These are phyloP conservation scores for Sinosuthora webbiana DNA, from an alignment of 2,113 vertebrate genomes.

Conservation along the genomic window DNA sequence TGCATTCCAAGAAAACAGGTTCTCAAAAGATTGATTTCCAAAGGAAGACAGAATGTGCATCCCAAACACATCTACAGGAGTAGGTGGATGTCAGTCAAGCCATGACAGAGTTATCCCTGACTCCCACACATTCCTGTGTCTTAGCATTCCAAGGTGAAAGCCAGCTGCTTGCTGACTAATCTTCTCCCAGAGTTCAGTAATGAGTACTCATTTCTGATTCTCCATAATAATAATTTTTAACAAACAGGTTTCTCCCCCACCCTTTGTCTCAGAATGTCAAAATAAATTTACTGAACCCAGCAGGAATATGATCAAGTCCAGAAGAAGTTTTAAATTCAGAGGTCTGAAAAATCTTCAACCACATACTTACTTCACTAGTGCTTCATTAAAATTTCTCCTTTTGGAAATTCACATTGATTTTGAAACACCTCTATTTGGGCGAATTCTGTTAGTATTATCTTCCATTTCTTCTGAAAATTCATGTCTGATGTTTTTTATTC, in stretches of 20 bases:
- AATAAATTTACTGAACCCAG: not conserved
- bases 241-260: not conserved
- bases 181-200: constrained; percentile 12
- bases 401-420: not conserved
- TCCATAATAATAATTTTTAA: not conserved
- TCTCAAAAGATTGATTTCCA: not conserved
- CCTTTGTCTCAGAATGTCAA: not conserved
- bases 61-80: not conserved
- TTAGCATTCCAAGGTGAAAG: constrained; percentile 51
- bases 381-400: not conserved
- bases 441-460: not conserved
- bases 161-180: not conserved
- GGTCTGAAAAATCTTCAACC: not conserved
- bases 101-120: not conserved
- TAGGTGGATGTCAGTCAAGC: not conserved
- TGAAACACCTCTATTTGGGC: not conserved
- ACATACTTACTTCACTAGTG: not conserved
- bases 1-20: not conserved
- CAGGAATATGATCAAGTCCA: not conserved
- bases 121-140: not conserved
- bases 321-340: not conserved
- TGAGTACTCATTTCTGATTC: not conserved
- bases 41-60: not conserved
- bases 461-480: not conserved
- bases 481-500: not conserved